Conservation (phyloP, 2,888 invertebrate genomes). For the Cataglyphis livida region DNA sequence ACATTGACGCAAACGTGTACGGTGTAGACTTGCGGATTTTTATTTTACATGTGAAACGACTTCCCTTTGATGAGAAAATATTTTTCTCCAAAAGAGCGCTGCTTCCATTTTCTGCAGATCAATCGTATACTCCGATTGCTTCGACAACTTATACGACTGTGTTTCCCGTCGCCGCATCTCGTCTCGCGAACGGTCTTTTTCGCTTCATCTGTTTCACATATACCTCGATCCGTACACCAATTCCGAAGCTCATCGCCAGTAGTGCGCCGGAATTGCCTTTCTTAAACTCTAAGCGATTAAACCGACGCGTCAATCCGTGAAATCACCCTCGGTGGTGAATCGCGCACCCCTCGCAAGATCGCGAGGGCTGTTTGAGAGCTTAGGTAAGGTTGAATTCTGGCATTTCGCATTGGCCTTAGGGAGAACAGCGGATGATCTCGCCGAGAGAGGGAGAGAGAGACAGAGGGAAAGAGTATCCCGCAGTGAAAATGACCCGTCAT, state of each 20-base stretch:
- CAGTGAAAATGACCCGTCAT: constrained; percentile 80
- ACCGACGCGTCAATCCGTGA: constrained; percentile 68
- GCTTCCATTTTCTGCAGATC: constrained; percentile 49
- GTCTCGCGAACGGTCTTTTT: constrained; percentile 9
- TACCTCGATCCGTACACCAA: constrained; percentile 19
- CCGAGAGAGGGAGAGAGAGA: constrained; percentile 18
- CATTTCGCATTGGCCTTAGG: constrained; percentile 60
- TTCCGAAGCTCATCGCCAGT: constrained; percentile 20
- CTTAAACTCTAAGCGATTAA: constrained; percentile 70
- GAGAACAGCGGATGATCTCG: constrained; percentile 66
- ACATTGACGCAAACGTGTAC: background rate
- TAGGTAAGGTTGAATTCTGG: constrained; percentile 58
- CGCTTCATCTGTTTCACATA: constrained; percentile 46
- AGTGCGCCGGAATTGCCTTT: constrained; percentile 55
- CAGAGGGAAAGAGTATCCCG: constrained; percentile 64
- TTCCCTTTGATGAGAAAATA: constrained; percentile 32
- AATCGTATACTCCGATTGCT: constrained; percentile 41
- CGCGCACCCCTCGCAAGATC: constrained; percentile 19
- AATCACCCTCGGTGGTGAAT: constrained; percentile 66
- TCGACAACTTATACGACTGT: constrained; percentile 43
- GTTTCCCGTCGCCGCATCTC: constrained; percentile 30
- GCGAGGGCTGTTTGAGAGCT: constrained; percentile 38
- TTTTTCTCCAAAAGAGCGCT: constrained; percentile 11
- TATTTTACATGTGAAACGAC: constrained; percentile 31
- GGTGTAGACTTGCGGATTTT: background rate